Evolutionary conservation across 2,113 vertebrate species (phyloP).

Genomic region (Lontra canadensis): DNA sequence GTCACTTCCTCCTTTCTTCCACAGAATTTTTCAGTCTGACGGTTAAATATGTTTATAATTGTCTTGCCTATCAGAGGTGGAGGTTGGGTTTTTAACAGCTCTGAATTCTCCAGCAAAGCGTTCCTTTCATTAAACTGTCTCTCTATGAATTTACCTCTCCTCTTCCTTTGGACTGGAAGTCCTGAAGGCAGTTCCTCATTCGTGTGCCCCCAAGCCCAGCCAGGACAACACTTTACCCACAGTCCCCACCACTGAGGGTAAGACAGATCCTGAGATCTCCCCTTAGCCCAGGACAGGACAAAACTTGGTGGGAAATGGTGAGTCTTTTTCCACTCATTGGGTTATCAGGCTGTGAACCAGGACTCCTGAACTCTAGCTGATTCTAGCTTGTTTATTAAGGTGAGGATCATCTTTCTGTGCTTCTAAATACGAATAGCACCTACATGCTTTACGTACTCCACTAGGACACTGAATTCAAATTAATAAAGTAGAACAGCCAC

Average conservation of each 20-base stretch:
- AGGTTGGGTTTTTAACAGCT: background rate
- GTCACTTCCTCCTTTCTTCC: background rate
- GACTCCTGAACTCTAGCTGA: background rate
- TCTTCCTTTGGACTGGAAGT: slow-evolving; percentile 3
- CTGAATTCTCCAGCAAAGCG: background rate
- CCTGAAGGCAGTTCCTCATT: background rate
- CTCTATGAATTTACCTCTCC: background rate
- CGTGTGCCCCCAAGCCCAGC: background rate
- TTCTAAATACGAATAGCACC: background rate
- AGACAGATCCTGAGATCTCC: background rate
- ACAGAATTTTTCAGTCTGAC: background rate
- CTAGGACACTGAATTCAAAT: background rate
- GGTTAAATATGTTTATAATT: background rate
- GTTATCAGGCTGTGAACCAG: background rate
- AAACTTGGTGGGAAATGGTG: background rate
- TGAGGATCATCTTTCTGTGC: background rate
- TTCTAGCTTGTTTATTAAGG: background rate
- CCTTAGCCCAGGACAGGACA: background rate
- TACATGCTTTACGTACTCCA: background rate
- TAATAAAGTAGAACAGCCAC: background rate
- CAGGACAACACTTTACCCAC: background rate
- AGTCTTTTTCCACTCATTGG: background rate
- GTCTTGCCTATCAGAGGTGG: background rate
- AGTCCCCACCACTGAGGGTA: background rate
- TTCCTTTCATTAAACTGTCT: slow-evolving; percentile 1